Evolutionary conservation across 30 jellyfish, hydroid and myxozoan species (phyloP), one percentile per base, ranked within the genome.

Genomic region (Hydra vulgaris): DNA sequence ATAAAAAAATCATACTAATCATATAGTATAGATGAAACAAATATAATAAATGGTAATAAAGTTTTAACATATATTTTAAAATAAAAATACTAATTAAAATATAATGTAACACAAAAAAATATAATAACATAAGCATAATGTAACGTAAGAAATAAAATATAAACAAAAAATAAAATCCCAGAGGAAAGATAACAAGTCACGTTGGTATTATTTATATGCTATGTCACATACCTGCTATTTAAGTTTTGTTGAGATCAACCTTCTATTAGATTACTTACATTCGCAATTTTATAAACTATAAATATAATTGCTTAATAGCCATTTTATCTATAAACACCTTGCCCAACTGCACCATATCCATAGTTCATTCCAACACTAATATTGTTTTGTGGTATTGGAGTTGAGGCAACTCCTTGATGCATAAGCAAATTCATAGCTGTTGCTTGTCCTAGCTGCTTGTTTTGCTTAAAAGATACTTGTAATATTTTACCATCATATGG

Each of bases 381-480:
- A 40, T 40, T 40, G 61, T 40, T 40, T 23, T 68, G 75, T 23
- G 75, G 12, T 1, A n/a, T 20, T 68, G 75, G 75, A 68, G 75
- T 1, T n/a, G 75, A 3, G 7, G 26, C 75, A 3, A 68, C 16
- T 68, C 75, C 75, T 23, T n/a, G 25, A 68, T 20, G 25, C 7
- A 23, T 15, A n/a, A 68, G 27, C 4, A 23, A 8, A 68, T 23
- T 68, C 26, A n/a, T 20, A 8, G 25, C 26, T 20, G 75, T 8
- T 1, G 25, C 26, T 26, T 24, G 81, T 52, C 0, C 82, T 7
- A n/a, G 78, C n/a, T 18, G 27, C 17, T 78, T 78, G 77, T 78
- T 78, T 27, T 78, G 78, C 87, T 94, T 94, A 79, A 94, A 94
- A 22, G 99, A 88, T 22, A 94, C 99, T 72, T 94, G 99, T 78